phyloP scores from a whole-genome alignment of 1,140 invertebrate species.

The Euwallacea similis region DNA sequence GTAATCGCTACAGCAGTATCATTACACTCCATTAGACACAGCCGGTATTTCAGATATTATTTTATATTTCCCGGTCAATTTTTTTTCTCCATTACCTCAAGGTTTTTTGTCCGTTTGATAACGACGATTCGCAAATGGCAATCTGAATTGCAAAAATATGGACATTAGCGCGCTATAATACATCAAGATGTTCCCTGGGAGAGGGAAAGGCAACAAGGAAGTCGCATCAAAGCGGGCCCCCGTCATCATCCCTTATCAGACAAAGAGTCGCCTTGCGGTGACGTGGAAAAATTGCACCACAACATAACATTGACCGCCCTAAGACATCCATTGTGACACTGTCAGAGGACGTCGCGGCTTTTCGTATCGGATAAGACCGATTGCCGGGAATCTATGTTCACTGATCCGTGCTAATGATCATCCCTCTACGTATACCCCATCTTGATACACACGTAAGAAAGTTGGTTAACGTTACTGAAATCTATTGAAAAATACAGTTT shows the following conservation, averaged over 20 bases:
- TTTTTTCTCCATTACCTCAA: too few relatives aligned
- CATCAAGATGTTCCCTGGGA: background rate
- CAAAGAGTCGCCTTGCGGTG: constrained; percentile 52
- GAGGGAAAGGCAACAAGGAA: constrained; percentile 15
- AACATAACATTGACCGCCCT: constrained; percentile 53
- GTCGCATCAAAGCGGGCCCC: constrained; percentile 11
- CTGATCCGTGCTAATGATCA: constrained; percentile 33
- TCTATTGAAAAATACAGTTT: too few relatives aligned
- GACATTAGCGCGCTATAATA: background rate
- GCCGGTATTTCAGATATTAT: too few relatives aligned
- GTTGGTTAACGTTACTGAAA: too few relatives aligned
- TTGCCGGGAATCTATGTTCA: constrained; percentile 20
- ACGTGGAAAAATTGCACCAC: constrained; percentile 53
- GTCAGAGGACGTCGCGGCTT: constrained; percentile 40
- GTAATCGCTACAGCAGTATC: too few relatives aligned
- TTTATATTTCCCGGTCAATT: too few relatives aligned
- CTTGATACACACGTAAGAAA: too few relatives aligned
- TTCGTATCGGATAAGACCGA: constrained; percentile 32
- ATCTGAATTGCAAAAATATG: too few relatives aligned
- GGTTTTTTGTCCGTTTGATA: too few relatives aligned
- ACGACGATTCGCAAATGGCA: too few relatives aligned
- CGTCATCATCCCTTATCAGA: constrained; percentile 48
- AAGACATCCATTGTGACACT: constrained; percentile 51
- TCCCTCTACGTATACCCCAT: background rate
- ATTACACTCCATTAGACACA: too few relatives aligned